Evolutionary conservation across 2,797 vertebrate species (phyloP).

Genomic region (Enoplosus armatus): DNA sequence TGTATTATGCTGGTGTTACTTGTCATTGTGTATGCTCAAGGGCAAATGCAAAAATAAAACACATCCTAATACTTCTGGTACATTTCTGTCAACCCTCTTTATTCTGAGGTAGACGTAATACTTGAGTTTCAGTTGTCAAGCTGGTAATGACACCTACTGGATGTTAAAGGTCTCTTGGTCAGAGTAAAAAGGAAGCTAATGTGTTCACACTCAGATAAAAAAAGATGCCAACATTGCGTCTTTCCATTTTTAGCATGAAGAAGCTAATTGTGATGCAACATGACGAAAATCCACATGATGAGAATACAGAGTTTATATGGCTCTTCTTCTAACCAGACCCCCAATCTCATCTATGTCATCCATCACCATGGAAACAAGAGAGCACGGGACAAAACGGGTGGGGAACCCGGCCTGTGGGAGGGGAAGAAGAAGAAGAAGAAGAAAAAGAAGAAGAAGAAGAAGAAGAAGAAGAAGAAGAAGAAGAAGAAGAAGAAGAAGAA

Average conservation of each 20-base stretch:
- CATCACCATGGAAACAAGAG: conserved; percentile 66
- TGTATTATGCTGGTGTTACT: neutral
- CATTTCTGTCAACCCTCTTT: neutral
- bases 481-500: neutral
- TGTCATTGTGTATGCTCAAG: neutral
- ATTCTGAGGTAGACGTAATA: neutral
- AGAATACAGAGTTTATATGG: conserved; percentile 9
- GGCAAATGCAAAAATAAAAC: neutral
- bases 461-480: conserved; percentile 4
- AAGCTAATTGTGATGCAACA: conserved; percentile 53
- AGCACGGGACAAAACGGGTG: conserved; percentile 29
- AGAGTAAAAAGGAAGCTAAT: neutral
- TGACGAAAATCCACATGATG: conserved; percentile 31
- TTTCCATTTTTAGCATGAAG: conserved; percentile 37
- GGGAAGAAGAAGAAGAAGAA: neutral
- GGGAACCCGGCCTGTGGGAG: conserved; percentile 8
- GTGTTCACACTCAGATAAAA: neutral
- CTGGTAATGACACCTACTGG: neutral
- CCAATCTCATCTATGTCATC: conserved; percentile 46
- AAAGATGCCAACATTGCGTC: neutral
- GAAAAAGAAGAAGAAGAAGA: conserved; percentile 12
- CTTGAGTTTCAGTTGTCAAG: neutral
- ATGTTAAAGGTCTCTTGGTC: neutral
- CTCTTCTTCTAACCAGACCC: conserved; percentile 21
- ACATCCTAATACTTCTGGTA: neutral